Base-by-base conservation (phyloP, 2,888 invertebrate genomes). In the Belgica antarctica region DNA sequence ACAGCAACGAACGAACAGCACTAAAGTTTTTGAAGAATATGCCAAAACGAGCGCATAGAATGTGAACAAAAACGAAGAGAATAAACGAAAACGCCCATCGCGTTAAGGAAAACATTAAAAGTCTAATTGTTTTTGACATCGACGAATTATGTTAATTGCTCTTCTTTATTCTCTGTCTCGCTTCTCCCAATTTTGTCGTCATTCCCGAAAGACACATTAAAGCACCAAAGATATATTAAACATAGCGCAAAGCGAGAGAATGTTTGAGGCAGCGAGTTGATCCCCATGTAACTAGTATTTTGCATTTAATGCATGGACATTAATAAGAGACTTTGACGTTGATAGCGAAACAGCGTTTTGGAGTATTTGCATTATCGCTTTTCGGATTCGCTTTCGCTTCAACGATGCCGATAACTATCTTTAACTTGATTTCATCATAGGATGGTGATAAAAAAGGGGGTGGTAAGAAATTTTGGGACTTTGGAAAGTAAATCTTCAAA, bases 51-150 rank as follows among this genome's bases (percentile, higher is more conserved):
- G 66, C 34, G 25, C 22, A 47, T 5, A 27, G 27, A 47, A 65
- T n/a, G 59, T 28, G 36, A 25, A 24, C 17, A 69, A 59, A 8
- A 59, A 61, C 19, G n/a, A 34, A 34, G 47, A 59, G 47, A 70
- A 70, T 22, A 52, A 52, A 22, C 52, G 22, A 52, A 52, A 69
- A 70, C 70, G 70, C 70, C 70, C 61, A 70, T 70, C 70, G 70
- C 61, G 70, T 61, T 57, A 57, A 68, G 70, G 61, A 70, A 70
- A 70, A 70, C 59, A 70, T 70, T 70, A 70, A 61, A 70, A 61
- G 70, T 70, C 70, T 70, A 70, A 70, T 70, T 70, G 70, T 70
- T 70, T 70, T 70, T 70, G 70, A 70, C 70, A 70, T 70, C 70
- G 47, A 70, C 59, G 70, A 70, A 70, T 70, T 70, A 70, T 70